Conservation (phyloP, 2,888 invertebrate species). For the Papilio gigon region DNA sequence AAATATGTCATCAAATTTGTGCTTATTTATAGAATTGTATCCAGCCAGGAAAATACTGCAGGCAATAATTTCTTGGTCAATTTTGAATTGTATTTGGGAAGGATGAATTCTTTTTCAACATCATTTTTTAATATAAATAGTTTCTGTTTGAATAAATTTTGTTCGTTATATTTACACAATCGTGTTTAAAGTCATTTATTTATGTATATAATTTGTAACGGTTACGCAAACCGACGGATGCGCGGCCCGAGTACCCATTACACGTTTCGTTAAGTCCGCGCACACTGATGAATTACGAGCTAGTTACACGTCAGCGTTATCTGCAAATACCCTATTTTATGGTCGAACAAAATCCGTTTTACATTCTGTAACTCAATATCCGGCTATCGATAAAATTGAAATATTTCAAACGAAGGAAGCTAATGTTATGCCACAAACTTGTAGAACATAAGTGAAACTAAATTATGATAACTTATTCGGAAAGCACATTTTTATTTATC, state of each 20-base stretch:
- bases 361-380: conserved; percentile 21
- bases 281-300: conserved; percentile 38
- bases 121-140: background rate
- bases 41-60: background rate
- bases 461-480: too few species aligned
- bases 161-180: background rate
- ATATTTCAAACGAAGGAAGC: background rate
- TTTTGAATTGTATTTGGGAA: too few species aligned
- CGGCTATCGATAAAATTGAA: background rate
- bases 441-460: too few species aligned
- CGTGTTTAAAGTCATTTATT: conserved; percentile 23
- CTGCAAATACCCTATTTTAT: conserved; percentile 38
- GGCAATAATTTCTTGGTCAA: too few species aligned
- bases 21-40: background rate
- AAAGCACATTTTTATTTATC: too few species aligned
- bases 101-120: background rate
- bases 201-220: conserved; percentile 31
- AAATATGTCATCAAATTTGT: background rate
- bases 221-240: conserved; percentile 34
- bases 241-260: conserved; percentile 21
- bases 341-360: conserved; percentile 31
- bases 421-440: too few species aligned
- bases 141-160: background rate
- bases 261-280: conserved; percentile 36
- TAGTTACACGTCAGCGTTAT: conserved; percentile 34